Conservation (phyloP, 30 jellyfish, hydroid and myxozoan species). For the Aurelia aurita complex sp. Pacific region DNA sequence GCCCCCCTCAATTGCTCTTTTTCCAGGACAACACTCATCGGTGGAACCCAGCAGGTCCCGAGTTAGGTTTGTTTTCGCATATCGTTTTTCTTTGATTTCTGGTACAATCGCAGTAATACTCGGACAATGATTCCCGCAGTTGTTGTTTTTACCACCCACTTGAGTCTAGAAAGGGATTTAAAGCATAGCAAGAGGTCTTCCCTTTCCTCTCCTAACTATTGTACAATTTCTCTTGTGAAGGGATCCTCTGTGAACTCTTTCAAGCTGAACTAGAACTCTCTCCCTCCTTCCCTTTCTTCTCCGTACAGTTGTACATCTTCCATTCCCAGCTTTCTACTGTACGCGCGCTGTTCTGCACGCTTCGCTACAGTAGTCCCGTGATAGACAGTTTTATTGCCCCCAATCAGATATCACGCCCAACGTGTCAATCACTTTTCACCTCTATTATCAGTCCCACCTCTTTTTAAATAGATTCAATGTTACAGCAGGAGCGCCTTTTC, state of each 20-base stretch:
- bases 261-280: neutral
- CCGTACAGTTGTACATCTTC: neutral
- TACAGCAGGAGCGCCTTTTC: constrained; percentile 74
- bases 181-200: constrained; percentile 1
- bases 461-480: constrained; percentile 46
- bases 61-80: too few species aligned
- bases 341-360: neutral
- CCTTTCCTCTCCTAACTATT: neutral
- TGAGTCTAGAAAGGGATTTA: constrained; percentile 13
- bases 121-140: constrained; percentile 53
- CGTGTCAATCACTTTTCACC: constrained; percentile 72
- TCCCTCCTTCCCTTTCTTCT: neutral
- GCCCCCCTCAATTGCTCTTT: too few species aligned
- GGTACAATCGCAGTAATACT: constrained; percentile 1
- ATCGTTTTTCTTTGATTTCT: too few species aligned
- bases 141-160: constrained; percentile 65
- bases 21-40: too few species aligned
- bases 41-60: too few species aligned
- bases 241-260: too few species aligned
- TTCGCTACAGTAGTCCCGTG: constrained; percentile 35
- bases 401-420: constrained; percentile 63
- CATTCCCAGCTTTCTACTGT: neutral
- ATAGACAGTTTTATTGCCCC: constrained; percentile 65
- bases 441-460: constrained; percentile 58
- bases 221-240: neutral